Evolutionary conservation across 2,797 vertebrate species (phyloP).

Genomic region (Hippoglossus hippoglossus): DNA sequence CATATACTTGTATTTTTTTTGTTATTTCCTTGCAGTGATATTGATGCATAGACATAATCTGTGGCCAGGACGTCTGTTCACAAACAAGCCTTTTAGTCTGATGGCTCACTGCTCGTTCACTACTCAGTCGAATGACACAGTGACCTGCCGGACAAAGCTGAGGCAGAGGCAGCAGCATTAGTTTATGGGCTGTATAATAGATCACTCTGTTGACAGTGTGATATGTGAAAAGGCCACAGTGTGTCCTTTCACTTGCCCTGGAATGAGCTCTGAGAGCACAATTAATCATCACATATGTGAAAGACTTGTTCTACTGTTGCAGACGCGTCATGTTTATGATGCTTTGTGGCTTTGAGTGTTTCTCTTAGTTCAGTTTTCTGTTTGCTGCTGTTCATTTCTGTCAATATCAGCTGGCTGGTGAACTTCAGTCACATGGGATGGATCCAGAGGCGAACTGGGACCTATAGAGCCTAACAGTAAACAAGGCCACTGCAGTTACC

Average conservation of each 20-base stretch:
- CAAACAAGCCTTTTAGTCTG: background rate
- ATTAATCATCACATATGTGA: slow-evolving; percentile 4
- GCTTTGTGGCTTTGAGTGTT: slow-evolving; percentile 7
- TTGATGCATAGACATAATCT: background rate
- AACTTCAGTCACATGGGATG: too few species aligned
- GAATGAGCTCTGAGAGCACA: slow-evolving; percentile 4
- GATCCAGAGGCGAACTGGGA: too few species aligned
- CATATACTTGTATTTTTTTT: too few species aligned
- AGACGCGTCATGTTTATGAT: slow-evolving; percentile 18
- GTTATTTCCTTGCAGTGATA: background rate
- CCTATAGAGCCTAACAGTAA: too few species aligned
- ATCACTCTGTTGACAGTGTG: slow-evolving; percentile 14
- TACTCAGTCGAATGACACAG: background rate
- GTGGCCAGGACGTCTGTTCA: background rate
- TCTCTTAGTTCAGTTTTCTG: background rate
- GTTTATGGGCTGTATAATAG: slow-evolving; percentile 6
- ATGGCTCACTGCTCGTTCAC: background rate
- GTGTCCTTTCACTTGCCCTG: slow-evolving; percentile 5
- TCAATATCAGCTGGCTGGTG: background rate
- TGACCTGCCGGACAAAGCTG: slow-evolving; percentile 8
- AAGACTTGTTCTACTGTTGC: background rate
- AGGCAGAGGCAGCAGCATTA: slow-evolving; percentile 10
- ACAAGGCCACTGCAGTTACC: too few species aligned
- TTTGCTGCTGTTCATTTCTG: background rate
- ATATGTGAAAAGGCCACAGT: slow-evolving; percentile 15